phyloP scores from a whole-genome alignment of 2,113 vertebrate species.

The Podilymbus podiceps region DNA sequence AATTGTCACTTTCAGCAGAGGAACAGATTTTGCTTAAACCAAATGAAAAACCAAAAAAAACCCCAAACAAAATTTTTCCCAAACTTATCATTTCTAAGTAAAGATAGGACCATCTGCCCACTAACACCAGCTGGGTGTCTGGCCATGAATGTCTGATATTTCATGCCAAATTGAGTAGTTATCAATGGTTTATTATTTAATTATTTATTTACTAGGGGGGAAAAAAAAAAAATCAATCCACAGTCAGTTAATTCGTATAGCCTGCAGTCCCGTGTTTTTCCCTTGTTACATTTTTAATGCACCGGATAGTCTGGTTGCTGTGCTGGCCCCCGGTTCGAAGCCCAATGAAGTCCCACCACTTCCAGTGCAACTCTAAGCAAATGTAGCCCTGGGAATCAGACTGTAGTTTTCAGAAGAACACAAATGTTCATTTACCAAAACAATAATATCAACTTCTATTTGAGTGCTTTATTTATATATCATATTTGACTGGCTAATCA shows the following conservation, averaged over 20 bases:
- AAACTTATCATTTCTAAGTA: constrained; percentile 55
- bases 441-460: constrained; percentile 23
- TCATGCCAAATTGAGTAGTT: constrained; percentile 53
- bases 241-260: background rate
- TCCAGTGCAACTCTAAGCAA: background rate
- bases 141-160: constrained; percentile 56
- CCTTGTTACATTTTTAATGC: background rate
- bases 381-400: background rate
- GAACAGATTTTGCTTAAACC: constrained; percentile 60
- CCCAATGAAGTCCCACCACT: background rate
- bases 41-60: background rate
- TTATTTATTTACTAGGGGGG: background rate
- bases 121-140: constrained; percentile 63
- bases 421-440: constrained; percentile 51
- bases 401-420: background rate
- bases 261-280: background rate
- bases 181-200: constrained; percentile 49
- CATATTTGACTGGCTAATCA: constrained; percentile 42
- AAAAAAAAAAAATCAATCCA: background rate
- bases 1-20: constrained; percentile 40
- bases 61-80: background rate
- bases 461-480: constrained; percentile 30
- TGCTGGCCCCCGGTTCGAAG: rapidly evolving
- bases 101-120: constrained; percentile 65
- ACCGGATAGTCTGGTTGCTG: background rate